phyloP scores from a whole-genome alignment of 2,113 vertebrate genomes.

The Neolamprologus kungweensis region DNA sequence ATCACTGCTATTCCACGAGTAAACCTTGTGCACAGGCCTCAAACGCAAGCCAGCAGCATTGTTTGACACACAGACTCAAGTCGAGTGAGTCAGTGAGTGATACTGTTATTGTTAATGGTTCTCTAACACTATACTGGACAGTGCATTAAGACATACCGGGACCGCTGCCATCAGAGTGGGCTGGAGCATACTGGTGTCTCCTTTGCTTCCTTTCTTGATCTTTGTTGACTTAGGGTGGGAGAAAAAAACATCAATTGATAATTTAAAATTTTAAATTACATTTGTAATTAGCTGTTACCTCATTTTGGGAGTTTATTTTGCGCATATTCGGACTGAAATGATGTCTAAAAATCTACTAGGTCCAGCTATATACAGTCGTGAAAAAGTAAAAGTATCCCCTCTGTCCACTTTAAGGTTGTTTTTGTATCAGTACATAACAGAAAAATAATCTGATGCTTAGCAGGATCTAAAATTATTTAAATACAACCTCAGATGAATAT shows the following conservation, averaged over 20 bases:
- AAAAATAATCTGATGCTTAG: not conserved
- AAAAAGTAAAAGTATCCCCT: not conserved
- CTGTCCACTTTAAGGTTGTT: not conserved
- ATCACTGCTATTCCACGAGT: not conserved
- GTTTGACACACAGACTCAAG: not conserved
- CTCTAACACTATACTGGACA: not conserved
- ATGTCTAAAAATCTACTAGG: not conserved
- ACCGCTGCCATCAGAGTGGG: slow-evolving; percentile 95
- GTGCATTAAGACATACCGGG: slow-evolving; percentile 68
- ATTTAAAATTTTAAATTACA: not conserved
- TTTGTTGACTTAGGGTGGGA: slow-evolving; percentile 81
- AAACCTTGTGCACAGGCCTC: not conserved
- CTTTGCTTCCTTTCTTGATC: slow-evolving; percentile 95
- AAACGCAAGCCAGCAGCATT: not conserved
- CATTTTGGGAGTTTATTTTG: accelerated
- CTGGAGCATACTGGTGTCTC: slow-evolving; percentile 82
- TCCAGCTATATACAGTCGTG: not conserved
- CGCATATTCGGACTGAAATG: not conserved
- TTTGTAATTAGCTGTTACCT: not conserved
- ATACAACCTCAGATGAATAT: not conserved
- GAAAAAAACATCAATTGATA: not conserved
- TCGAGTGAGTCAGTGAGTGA: not conserved
- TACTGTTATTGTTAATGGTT: not conserved
- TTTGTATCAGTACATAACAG: accelerated
- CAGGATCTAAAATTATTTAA: accelerated